These are phyloP conservation scores for Alaudala cheleensis DNA, from an alignment of 2,113 vertebrate species.

Conservation along the genomic window DNA sequence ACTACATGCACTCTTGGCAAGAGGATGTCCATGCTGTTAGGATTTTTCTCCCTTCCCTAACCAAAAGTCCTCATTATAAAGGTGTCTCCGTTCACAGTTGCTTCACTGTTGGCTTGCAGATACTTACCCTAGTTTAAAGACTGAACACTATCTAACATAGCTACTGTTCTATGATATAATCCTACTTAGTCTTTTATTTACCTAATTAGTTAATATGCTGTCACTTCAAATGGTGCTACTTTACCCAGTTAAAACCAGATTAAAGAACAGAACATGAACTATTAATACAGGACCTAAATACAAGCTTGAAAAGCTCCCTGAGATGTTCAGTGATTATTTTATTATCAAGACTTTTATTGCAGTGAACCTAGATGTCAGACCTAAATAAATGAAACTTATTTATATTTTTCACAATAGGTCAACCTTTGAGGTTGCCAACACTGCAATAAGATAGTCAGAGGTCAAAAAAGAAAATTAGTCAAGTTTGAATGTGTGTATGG, in stretches of 20 bases:
- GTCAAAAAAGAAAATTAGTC: not conserved
- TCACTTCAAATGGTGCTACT: not conserved
- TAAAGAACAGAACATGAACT: not conserved
- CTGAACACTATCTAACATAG: not conserved
- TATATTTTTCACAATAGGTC: not conserved
- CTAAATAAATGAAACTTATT: not conserved
- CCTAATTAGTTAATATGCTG: not conserved
- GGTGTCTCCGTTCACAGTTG: not conserved
- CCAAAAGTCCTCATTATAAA: not conserved
- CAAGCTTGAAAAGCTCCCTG: not conserved
- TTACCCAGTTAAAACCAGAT: not conserved
- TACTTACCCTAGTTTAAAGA: not conserved
- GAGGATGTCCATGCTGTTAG: not conserved
- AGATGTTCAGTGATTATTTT: not conserved
- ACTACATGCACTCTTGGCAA: no score
- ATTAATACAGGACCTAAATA: not conserved
- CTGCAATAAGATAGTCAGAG: not conserved
- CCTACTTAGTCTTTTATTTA: not conserved
- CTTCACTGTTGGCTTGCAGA: not conserved
- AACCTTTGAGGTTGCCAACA: not conserved
- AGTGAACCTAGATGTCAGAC: not conserved
- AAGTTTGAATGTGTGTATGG: not conserved
- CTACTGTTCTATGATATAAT: not conserved
- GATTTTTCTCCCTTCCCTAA: not conserved
- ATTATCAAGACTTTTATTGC: not conserved